Evolutionary conservation across 2,888 invertebrate genomes (phyloP).

Genomic region (Drosophila formosana): DNA sequence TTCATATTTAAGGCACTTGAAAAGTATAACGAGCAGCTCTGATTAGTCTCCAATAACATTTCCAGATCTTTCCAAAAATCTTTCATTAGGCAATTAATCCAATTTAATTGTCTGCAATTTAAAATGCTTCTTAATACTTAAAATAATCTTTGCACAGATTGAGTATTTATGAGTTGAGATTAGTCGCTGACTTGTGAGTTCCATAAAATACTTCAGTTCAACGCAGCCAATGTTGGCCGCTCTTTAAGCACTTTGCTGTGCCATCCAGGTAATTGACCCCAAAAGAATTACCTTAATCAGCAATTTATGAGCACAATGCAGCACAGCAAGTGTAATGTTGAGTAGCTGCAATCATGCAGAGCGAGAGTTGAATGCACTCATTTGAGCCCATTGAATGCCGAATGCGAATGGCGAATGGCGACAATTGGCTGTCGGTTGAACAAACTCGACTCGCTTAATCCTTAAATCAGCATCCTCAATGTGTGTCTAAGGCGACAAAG

Average conservation of each 20-base stretch:
- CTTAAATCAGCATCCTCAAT: neutral
- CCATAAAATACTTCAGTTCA: neutral
- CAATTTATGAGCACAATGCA: constrained; percentile 19
- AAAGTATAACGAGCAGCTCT: too few species aligned
- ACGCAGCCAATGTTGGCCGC: neutral
- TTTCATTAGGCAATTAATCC: too few species aligned
- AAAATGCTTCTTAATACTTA: too few species aligned
- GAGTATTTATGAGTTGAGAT: neutral
- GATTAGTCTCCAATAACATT: too few species aligned
- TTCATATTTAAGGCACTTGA: too few species aligned
- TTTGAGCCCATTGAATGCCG: constrained; percentile 22
- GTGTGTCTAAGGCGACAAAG: neutral
- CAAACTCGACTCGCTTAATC: constrained; percentile 35
- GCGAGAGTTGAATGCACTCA: constrained; percentile 42
- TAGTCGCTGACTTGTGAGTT: constrained; percentile 4
- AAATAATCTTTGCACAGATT: neutral
- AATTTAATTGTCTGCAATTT: too few species aligned
- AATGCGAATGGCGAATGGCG: neutral
- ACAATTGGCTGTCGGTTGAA: constrained; percentile 46
- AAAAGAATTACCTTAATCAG: constrained; percentile 45
- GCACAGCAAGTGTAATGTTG: neutral
- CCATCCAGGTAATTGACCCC: constrained; percentile 51
- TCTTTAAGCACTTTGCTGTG: constrained; percentile 6
- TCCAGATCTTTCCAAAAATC: too few species aligned
- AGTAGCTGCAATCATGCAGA: constrained; percentile 11